Conservation (phyloP, 2,797 vertebrate genomes). For the Sciurus carolinensis region DNA sequence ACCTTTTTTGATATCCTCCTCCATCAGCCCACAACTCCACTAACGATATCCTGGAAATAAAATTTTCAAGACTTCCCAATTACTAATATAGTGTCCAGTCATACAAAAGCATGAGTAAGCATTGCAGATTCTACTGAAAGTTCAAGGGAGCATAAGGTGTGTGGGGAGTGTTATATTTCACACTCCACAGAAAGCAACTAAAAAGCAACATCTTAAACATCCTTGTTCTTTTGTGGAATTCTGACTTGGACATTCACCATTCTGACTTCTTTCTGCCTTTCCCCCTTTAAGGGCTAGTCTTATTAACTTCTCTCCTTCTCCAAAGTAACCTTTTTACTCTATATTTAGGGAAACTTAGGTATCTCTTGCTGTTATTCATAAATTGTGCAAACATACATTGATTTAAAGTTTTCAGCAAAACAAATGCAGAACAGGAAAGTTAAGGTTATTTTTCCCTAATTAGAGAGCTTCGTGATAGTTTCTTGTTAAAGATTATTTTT, state of each 20-base stretch:
- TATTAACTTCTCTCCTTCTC: background rate
- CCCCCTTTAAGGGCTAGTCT: background rate
- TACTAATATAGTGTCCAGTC: background rate
- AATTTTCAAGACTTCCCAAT: background rate
- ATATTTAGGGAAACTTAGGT: background rate
- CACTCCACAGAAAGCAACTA: background rate
- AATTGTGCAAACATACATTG: background rate
- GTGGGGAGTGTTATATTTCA: background rate
- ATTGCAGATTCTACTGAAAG: background rate
- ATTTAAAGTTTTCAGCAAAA: background rate
- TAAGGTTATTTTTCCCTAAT: background rate
- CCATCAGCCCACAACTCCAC: background rate
- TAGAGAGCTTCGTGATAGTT: background rate
- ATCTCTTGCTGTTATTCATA: background rate
- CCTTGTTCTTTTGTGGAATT: background rate
- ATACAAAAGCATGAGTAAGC: conserved; percentile 7
- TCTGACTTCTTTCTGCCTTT: background rate
- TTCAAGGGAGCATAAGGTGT: conserved; percentile 24
- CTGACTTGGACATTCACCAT: background rate
- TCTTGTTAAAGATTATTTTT: background rate
- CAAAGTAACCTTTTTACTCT: background rate
- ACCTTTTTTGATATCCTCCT: background rate
- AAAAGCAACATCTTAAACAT: conserved; percentile 40
- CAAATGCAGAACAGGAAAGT: background rate
- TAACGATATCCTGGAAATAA: background rate